Conservation (phyloP, 2,888 invertebrate genomes). For the Cephonodes hylas region DNA sequence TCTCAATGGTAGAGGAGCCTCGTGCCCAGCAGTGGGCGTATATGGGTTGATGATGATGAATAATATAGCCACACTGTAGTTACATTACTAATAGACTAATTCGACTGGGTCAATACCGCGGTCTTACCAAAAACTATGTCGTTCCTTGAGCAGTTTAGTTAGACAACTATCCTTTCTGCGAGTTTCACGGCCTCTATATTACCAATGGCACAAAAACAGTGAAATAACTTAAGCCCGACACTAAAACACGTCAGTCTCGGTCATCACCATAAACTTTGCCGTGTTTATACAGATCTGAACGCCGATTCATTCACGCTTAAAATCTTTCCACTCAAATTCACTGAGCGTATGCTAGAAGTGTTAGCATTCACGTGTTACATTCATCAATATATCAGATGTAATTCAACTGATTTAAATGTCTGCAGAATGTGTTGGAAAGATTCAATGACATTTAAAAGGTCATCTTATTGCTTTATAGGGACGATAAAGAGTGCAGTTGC, state of each 20-base stretch:
- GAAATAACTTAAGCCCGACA: not conserved
- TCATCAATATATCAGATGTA: not conserved
- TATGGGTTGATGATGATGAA: no score
- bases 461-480: not conserved
- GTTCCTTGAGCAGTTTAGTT: no score
- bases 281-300: not conserved
- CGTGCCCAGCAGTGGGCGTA: no score
- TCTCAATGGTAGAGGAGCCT: no score
- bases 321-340: not conserved
- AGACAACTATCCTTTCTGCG: no score
- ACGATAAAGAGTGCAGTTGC: not conserved
- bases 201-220: no score
- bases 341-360: not conserved
- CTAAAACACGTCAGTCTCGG: not conserved
- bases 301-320: not conserved
- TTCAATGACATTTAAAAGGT: not conserved
- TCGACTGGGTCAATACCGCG: no score
- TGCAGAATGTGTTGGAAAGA: not conserved
- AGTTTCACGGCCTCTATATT: no score
- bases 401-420: not conserved
- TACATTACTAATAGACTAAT: no score
- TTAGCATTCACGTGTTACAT: not conserved
- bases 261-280: not conserved
- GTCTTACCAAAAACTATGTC: no score
- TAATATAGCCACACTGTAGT: no score